A percentile compares a stretch with the other conserved stretches of the same genome.
These are phyloP conservation scores for Rhyacophila evoluta DNA, from an alignment of 2,888 invertebrate species.

Conservation along the genomic window DNA sequence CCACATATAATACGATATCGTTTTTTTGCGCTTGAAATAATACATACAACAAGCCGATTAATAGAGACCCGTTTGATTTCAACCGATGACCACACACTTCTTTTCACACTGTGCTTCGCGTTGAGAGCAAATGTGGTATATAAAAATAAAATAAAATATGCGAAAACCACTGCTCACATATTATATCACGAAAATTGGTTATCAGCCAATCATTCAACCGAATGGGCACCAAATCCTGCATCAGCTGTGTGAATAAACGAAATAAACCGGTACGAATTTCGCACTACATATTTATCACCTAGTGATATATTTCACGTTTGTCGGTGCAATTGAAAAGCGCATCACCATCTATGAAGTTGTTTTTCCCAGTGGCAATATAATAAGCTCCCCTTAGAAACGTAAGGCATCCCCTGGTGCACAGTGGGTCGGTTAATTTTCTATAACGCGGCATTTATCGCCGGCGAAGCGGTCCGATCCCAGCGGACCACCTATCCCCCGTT, in stretches of 20 bases:
- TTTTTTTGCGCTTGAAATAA: too few relatives aligned
- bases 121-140: too few relatives aligned
- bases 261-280: not conserved
- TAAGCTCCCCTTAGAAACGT: not conserved
- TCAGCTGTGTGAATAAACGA: not conserved
- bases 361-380: not conserved
- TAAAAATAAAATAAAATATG: not conserved
- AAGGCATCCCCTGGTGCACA: not conserved
- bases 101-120: too few relatives aligned
- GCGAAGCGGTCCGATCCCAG: not conserved
- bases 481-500: not conserved
- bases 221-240: too few relatives aligned
- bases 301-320: not conserved
- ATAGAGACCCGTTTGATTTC: too few relatives aligned
- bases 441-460: conserved; percentile 14
- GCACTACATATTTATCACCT: not conserved
- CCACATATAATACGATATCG: too few relatives aligned
- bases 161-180: too few relatives aligned
- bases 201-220: too few relatives aligned
- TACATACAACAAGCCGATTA: too few relatives aligned
- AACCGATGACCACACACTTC: too few relatives aligned
- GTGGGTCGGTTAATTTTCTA: conserved; percentile 21
- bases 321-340: not conserved
- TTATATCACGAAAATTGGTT: too few relatives aligned
- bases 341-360: not conserved